Base-by-base conservation (phyloP, 2,113 vertebrate genomes). In the Trematomus loennbergii region DNA sequence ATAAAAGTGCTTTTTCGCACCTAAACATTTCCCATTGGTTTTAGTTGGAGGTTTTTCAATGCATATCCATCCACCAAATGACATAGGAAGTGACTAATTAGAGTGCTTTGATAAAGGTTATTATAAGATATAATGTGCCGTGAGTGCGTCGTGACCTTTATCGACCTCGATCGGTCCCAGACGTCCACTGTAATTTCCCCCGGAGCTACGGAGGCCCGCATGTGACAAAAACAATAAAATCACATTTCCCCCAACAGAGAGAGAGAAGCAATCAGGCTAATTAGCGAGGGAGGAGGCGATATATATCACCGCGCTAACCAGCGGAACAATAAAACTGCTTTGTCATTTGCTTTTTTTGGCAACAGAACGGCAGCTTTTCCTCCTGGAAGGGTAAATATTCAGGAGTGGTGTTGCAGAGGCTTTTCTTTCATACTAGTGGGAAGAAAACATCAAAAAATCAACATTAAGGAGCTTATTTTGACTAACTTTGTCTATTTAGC, bases 271-370 rank as follows among this genome's bases (percentile, higher is more conserved):
- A 83, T 90, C 84, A 74, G 78, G 81, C 81, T 88, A 89, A 91
- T 91, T 90, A 90, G 73, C n/a, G n/a, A 89, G 88, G 13, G 62
- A 82, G 65, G 84, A 90, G 78, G 86, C 58, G 49, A 87, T 88
- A 85, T 88, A 85, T 55, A 87, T 91, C 88, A 89, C 64, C 54
- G 22, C 0, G 13, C 46, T 83, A 91, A 89, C 87, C 36, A 52
- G 79, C 43, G 57, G 48, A 83, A 89, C 84, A 88, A 88, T 87
- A 86, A 90, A 91, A 87, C 80, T 82, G 90, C 88, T 87, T 86
- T 73, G 85, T 89, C 87, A 84, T 88, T 85, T 76, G 69, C 53
- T 90, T 90, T 88, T 81, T 81, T 76, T 87, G 87, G 87, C 90
- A 64, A 2, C 59, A 79, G 69, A 79, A 68, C 58, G 49, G 80